Conservation (phyloP, 2,797 vertebrate species). For the Lutjanus campechanus region DNA sequence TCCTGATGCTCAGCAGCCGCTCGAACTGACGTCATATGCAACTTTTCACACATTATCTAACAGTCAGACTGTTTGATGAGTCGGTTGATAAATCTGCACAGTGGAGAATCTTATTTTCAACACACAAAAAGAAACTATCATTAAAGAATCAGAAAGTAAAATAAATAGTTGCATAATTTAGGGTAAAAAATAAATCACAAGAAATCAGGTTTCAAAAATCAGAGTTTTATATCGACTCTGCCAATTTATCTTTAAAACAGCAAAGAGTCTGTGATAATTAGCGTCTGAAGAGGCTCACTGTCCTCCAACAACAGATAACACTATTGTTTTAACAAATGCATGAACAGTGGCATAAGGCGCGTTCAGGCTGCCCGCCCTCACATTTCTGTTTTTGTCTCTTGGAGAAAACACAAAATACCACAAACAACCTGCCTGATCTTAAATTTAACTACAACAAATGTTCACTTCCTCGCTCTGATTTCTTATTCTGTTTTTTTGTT, state of each 20-base stretch:
- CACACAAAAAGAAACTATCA: not conserved
- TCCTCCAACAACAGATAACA: constrained; percentile 27
- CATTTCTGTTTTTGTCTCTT: constrained; percentile 52
- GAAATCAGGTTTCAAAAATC: not conserved
- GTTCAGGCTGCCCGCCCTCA: constrained; percentile 38
- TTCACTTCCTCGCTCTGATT: not conserved
- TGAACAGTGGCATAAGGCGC: constrained; percentile 29
- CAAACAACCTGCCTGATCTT: constrained; percentile 18
- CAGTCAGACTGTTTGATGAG: not conserved
- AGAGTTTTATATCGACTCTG: not conserved
- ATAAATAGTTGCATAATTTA: not conserved
- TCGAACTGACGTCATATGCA: not conserved
- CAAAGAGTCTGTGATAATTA: constrained; percentile 39
- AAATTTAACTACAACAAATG: constrained; percentile 36
- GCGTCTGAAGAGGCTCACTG: constrained; percentile 8
- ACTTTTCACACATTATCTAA: not conserved
- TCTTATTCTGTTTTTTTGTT: not conserved
- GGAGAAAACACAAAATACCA: constrained; percentile 22
- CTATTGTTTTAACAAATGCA: constrained; percentile 41
- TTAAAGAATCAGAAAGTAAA: not conserved
- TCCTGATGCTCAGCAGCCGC: not conserved
- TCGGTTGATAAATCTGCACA: not conserved
- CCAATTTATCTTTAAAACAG: constrained; percentile 17
- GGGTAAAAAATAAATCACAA: constrained; percentile 2
- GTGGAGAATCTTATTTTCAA: not conserved